Conservation (phyloP, 2,113 vertebrate species). For the Sorex fumeus region DNA sequence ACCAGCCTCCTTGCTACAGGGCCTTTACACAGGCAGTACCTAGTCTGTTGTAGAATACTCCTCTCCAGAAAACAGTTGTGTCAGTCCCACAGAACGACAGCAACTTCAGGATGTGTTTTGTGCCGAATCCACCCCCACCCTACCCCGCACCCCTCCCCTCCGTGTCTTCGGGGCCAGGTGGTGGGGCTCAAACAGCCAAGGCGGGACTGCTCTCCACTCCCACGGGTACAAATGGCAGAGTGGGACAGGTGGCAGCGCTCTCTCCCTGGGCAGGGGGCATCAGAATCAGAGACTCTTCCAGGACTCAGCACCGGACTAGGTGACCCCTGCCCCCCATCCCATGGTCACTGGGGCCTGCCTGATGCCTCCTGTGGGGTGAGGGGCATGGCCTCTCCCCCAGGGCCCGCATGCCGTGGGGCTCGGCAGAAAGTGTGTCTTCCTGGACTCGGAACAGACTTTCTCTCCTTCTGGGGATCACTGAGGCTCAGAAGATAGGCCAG, state of each 20-base stretch:
- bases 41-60: neutral
- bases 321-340: neutral
- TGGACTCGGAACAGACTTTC: no score
- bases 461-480: neutral
- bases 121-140: no score
- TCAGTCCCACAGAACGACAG: neutral
- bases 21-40: neutral
- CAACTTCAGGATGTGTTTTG: neutral
- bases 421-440: neutral
- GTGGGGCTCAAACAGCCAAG: neutral
- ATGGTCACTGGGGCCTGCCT: neutral
- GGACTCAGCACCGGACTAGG: no score
- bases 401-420: neutral
- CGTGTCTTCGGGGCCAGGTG: neutral
- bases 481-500: neutral
- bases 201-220: neutral
- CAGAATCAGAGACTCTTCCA: neutral
- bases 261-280: neutral
- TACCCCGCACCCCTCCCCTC: no score
- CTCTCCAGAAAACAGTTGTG: neutral
- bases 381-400: no score
- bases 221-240: neutral
- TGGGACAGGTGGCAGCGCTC: neutral
- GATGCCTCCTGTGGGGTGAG: neutral
- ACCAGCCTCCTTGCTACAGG: neutral